Conservation (phyloP, 2,113 vertebrate genomes). For the Gorsachius goisagi region DNA sequence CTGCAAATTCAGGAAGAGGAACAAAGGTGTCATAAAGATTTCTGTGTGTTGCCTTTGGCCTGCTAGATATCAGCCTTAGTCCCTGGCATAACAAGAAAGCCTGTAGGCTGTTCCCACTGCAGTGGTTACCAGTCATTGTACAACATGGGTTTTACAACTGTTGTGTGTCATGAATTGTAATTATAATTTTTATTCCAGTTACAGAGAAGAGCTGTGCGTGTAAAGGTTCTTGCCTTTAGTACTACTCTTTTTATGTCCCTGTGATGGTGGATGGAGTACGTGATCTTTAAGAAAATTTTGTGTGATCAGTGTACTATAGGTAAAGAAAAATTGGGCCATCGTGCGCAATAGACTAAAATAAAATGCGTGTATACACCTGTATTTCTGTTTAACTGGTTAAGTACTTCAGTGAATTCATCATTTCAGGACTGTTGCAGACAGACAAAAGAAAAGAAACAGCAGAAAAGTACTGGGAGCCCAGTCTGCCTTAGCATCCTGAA, state of each 20-base stretch:
- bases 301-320: not conserved
- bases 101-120: not conserved
- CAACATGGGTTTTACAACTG: not conserved
- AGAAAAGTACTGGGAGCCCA: not conserved
- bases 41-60: constrained; percentile 8
- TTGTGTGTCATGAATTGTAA: not conserved
- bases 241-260: not conserved
- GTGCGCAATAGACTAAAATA: not conserved
- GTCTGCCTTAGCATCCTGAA: not conserved
- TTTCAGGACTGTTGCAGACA: not conserved
- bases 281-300: not conserved
- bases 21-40: constrained; percentile 10
- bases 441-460: not conserved
- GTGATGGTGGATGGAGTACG: not conserved
- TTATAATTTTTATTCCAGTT: not conserved
- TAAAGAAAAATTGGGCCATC: not conserved
- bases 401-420: not conserved
- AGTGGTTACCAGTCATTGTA: not conserved
- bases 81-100: not conserved
- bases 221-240: not conserved
- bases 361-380: not conserved
- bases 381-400: not conserved
- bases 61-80: not conserved
- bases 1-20: not conserved
- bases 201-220: not conserved